A percentile compares a stretch with the other conserved stretches of the same genome.
Evolutionary conservation across 2,113 vertebrate genomes (phyloP).

Genomic region (Ia io): DNA sequence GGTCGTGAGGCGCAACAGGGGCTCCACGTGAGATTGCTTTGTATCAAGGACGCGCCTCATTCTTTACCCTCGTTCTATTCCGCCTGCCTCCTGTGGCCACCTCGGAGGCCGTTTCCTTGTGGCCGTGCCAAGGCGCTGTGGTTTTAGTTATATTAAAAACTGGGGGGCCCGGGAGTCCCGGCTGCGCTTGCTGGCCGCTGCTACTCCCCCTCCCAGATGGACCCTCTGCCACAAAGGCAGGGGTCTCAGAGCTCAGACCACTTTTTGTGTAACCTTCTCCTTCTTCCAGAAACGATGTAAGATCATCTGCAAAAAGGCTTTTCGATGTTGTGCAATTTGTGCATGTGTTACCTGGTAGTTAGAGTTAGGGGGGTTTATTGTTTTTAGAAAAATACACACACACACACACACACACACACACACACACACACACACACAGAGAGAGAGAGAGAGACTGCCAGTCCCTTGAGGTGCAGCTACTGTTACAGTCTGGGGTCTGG

Average conservation of each 20-base stretch:
- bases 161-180: background rate
- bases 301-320: background rate
- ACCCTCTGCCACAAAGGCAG: background rate
- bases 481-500: background rate
- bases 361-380: background rate
- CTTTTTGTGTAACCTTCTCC: background rate
- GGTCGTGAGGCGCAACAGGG: background rate
- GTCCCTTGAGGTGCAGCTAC: conserved; percentile 10
- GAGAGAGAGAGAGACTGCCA: too few species aligned
- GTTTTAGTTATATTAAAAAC: conserved; percentile 16
- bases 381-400: background rate
- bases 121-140: background rate
- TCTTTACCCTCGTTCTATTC: background rate
- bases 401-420: background rate
- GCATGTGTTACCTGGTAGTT: background rate
- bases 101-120: conserved; percentile 25
- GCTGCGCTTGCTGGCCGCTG: background rate
- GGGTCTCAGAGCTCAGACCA: background rate
- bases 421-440: too few species aligned
- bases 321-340: background rate
- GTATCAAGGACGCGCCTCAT: background rate
- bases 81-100: background rate
- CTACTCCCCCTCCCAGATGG: background rate
- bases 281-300: conserved; percentile 8
- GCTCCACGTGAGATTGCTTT: conserved; percentile 27